Conservation (phyloP, 2,797 vertebrate genomes). For the Eulemur coronatus region DNA sequence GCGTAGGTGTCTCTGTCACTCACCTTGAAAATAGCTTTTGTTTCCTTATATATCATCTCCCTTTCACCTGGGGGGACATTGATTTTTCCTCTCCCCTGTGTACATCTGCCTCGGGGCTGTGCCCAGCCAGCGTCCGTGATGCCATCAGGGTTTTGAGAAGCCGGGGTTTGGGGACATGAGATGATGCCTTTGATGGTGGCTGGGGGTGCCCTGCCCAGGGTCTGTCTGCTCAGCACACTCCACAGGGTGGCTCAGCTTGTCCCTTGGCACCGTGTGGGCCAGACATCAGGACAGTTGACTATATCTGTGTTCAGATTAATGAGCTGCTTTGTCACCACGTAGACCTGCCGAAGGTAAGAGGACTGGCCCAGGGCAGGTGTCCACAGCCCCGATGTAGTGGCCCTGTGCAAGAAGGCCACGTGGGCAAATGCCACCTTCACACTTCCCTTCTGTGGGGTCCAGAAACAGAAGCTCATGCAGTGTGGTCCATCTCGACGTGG, state of each 20-base stretch:
- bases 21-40: neutral
- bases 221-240: neutral
- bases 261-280: neutral
- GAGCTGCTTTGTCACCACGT: neutral
- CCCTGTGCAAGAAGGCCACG: accelerated
- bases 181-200: neutral
- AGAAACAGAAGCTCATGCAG: neutral
- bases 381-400: neutral
- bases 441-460: neutral
- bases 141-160: neutral
- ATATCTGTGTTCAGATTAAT: neutral
- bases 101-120: neutral
- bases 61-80: neutral
- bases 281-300: neutral
- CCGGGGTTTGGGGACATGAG: neutral
- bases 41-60: neutral
- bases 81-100: neutral
- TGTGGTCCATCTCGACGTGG: accelerated
- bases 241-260: neutral
- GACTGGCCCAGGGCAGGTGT: neutral
- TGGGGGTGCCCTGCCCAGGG: neutral
- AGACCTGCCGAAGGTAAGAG: neutral
- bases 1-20: neutral
- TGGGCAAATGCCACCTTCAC: neutral
- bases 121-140: neutral